Evolutionary conservation across 2,113 vertebrate genomes (phyloP).

Genomic region (Neodon shergylaensis): DNA sequence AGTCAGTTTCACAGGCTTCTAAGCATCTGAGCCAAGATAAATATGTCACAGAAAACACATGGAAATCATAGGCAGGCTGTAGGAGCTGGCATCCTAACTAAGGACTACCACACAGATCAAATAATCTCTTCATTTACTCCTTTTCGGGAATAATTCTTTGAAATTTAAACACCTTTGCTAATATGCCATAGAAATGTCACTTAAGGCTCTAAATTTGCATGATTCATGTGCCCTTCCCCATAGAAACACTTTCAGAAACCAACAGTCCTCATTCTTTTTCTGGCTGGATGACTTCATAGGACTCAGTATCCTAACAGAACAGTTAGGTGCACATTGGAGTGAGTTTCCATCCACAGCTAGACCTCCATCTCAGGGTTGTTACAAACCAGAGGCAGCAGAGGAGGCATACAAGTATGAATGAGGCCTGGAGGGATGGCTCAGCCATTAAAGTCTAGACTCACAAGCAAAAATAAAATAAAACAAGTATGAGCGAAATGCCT

Average conservation of each 20-base stretch:
- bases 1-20: background rate
- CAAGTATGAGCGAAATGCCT: too few relatives aligned
- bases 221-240: background rate
- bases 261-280: background rate
- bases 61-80: background rate
- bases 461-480: too few relatives aligned
- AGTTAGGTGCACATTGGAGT: too few relatives aligned
- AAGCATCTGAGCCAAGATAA: slow-evolving; percentile 27
- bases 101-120: background rate
- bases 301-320: background rate
- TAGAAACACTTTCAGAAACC: background rate
- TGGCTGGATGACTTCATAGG: background rate
- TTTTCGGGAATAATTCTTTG: background rate
- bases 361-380: background rate
- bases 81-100: background rate
- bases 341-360: background rate
- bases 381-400: background rate
- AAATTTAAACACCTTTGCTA: background rate
- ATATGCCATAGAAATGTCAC: background rate
- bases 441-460: too few relatives aligned
- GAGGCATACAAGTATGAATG: background rate
- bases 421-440: too few relatives aligned
- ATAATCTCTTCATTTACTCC: background rate
- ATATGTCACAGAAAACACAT: background rate
- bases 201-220: background rate